Conservation (phyloP, 2,888 invertebrate species). For the Venusia cambrica region DNA sequence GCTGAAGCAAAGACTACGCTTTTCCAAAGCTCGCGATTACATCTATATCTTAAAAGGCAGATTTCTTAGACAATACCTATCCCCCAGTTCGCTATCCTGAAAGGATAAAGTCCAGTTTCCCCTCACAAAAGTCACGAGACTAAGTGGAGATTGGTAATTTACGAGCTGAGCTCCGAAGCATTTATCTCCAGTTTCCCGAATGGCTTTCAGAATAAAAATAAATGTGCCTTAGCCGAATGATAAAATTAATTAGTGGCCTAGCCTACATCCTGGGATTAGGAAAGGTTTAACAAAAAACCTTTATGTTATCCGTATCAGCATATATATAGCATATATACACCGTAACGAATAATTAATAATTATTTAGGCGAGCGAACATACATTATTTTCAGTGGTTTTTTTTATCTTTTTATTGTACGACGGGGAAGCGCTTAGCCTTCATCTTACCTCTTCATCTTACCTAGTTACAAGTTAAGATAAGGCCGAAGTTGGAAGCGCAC, state of each 20-base stretch:
- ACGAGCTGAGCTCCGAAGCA: slow-evolving; percentile 23
- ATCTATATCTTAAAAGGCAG: slow-evolving; percentile 25
- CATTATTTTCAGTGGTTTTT: too few relatives aligned
- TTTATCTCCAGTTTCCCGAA: slow-evolving; percentile 25
- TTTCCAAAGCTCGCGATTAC: slow-evolving; percentile 22
- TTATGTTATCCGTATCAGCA: too few relatives aligned
- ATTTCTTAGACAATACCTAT: slow-evolving; percentile 19
- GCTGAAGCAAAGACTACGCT: slow-evolving; percentile 18
- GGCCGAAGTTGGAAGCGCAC: too few relatives aligned
- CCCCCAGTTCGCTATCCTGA: slow-evolving; percentile 8
- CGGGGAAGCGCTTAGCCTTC: too few relatives aligned
- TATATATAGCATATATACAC: too few relatives aligned
- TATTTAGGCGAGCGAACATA: too few relatives aligned
- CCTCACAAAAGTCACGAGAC: slow-evolving; percentile 11
- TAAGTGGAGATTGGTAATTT: slow-evolving; percentile 27
- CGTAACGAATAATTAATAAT: too few relatives aligned
- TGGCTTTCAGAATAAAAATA: slow-evolving; percentile 26
- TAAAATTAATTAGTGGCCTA: slow-evolving; percentile 30
- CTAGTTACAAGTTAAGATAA: too few relatives aligned
- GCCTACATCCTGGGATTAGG: slow-evolving; percentile 20
- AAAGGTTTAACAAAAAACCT: too few relatives aligned
- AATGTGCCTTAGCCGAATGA: slow-evolving; percentile 21
- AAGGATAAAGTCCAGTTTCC: slow-evolving; percentile 12
- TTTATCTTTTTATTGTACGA: too few relatives aligned
- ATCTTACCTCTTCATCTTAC: too few relatives aligned